These are phyloP conservation scores for Apostichopus parvimensis DNA, from an alignment of 35 echinoderm and acorn worm species.

Conservation along the genomic window DNA sequence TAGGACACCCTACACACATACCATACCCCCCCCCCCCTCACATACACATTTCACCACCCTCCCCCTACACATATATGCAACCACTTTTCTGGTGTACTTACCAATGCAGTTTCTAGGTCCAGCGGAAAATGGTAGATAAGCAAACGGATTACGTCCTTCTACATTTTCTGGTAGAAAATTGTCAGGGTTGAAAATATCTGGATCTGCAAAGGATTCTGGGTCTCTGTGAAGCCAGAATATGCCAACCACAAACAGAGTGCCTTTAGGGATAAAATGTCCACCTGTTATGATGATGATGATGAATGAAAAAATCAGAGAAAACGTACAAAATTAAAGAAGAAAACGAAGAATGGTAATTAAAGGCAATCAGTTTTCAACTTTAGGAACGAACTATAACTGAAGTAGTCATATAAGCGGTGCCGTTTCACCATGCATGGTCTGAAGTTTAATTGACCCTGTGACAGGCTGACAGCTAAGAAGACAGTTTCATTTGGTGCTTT, in stretches of 20 bases:
- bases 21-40: not conserved
- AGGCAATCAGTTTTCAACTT: too few species aligned
- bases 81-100: not conserved
- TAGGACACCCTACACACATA: not conserved
- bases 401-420: too few species aligned
- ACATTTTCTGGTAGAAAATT: slow-evolving; percentile 40
- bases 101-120: slow-evolving; percentile 64
- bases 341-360: too few species aligned
- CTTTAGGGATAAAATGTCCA: slow-evolving; percentile 50
- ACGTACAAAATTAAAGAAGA: too few species aligned
- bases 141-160: slow-evolving; percentile 43
- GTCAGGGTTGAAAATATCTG: slow-evolving; percentile 54
- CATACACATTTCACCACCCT: too few species aligned
- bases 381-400: too few species aligned
- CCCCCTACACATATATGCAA: not conserved
- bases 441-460: too few species aligned
- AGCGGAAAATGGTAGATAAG: slow-evolving; percentile 56
- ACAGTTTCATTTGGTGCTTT: too few species aligned
- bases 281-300: not conserved
- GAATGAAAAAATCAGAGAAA: not conserved
- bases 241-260: not conserved
- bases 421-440: too few species aligned
- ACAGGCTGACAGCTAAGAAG: too few species aligned
- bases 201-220: slow-evolving; percentile 32
- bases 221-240: slow-evolving; percentile 34